A percentile compares a stretch with the other conserved stretches of the same genome.
Evolutionary conservation across 2,888 invertebrate species (phyloP).

Genomic region (Phrixothrix hirtus): DNA sequence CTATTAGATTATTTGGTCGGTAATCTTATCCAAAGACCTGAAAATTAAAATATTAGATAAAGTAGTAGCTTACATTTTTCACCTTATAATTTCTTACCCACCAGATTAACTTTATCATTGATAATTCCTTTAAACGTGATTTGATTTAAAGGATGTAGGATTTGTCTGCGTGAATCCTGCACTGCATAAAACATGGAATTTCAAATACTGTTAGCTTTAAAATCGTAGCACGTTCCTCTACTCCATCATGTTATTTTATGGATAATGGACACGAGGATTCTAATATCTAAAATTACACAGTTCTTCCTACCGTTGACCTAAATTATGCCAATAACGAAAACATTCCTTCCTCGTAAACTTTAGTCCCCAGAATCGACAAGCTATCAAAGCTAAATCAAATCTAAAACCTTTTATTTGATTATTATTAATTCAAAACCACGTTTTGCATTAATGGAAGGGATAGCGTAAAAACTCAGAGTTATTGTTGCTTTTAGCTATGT

Average conservation of each 20-base stretch:
- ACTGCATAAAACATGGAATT: slow-evolving; percentile 40
- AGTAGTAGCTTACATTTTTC: slow-evolving; percentile 23
- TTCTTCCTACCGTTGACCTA: not conserved
- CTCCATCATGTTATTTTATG: slow-evolving; percentile 32
- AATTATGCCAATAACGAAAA: slow-evolving; percentile 3
- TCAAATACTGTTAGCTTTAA: slow-evolving; percentile 27
- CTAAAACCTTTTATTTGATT: slow-evolving; percentile 6
- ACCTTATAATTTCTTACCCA: slow-evolving; percentile 31
- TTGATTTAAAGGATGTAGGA: slow-evolving; percentile 35
- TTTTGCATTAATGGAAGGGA: slow-evolving; percentile 13
- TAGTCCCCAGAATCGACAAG: slow-evolving; percentile 4
- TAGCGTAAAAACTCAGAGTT: not conserved
- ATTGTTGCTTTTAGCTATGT: not conserved
- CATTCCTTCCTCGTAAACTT: not conserved
- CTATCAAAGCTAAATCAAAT: slow-evolving; percentile 12
- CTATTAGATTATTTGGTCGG: slow-evolving; percentile 3
- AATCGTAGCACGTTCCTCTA: slow-evolving; percentile 30
- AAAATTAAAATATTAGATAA: slow-evolving; percentile 5
- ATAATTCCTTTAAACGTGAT: slow-evolving; percentile 40
- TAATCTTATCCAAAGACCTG: slow-evolving; percentile 14
- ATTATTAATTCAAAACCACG: slow-evolving; percentile 13
- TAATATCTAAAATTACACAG: slow-evolving; percentile 23
- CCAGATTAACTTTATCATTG: slow-evolving; percentile 39
- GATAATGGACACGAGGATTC: slow-evolving; percentile 31
- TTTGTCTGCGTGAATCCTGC: slow-evolving; percentile 35